Conservation (phyloP, 2,797 vertebrate species). For the Malacoraja senta region DNA sequence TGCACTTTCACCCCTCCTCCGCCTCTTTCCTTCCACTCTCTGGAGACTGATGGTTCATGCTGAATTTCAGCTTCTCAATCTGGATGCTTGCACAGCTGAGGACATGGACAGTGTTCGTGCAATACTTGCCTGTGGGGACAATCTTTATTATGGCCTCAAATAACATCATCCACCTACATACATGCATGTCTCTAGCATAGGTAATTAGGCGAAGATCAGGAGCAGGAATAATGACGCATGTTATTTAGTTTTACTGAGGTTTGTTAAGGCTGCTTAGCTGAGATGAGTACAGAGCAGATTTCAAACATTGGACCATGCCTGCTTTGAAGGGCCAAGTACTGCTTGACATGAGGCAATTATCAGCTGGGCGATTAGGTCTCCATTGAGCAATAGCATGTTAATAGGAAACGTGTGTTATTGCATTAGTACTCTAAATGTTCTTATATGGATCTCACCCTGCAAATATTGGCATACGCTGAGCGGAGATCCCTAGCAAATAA, state of each 20-base stretch:
- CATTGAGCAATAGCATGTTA: neutral
- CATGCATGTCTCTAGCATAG: neutral
- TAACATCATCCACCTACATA: neutral
- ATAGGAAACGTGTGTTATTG: neutral
- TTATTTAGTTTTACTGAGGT: neutral
- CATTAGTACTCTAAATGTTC: neutral
- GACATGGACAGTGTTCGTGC: neutral
- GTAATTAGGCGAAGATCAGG: neutral
- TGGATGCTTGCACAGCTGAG: constrained; percentile 23
- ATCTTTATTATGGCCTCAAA: neutral
- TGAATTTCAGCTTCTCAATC: neutral
- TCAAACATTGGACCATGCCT: neutral
- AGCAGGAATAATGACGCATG: neutral
- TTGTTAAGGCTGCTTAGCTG: neutral
- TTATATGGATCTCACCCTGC: too few species aligned
- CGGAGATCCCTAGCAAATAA: neutral
- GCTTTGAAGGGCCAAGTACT: neutral
- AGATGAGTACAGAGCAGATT: neutral
- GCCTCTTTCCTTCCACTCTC: constrained; percentile 11
- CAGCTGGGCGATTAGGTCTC: neutral
- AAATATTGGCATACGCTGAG: neutral
- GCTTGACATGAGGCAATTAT: neutral
- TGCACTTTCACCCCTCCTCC: constrained; percentile 31
- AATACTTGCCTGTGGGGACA: neutral
- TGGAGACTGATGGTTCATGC: neutral